A percentile compares a stretch with the other conserved stretches of the same genome.
Evolutionary conservation across 2,888 invertebrate genomes (phyloP).

Genomic region (Podabrus alpinus): DNA sequence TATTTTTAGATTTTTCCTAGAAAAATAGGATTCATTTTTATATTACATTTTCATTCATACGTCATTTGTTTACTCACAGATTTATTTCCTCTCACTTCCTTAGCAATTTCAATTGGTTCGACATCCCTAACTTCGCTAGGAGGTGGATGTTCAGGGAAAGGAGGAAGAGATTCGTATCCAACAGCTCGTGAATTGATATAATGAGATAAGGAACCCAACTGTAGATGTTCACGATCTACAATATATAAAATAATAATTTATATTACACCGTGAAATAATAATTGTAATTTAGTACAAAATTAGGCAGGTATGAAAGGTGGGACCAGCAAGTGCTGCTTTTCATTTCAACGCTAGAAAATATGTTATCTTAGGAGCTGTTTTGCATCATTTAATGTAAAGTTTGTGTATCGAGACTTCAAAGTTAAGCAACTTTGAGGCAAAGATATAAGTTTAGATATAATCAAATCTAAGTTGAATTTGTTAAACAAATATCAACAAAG

Average conservation of each 20-base stretch:
- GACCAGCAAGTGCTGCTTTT: no score
- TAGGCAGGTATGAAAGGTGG: no score
- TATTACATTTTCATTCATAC: not conserved
- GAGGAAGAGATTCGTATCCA: slow-evolving; percentile 88
- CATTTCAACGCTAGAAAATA: no score
- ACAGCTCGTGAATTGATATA: slow-evolving; percentile 83
- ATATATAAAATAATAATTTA: slow-evolving; percentile 1
- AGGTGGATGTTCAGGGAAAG: slow-evolving; percentile 77
- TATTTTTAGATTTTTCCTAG: slow-evolving; percentile 32
- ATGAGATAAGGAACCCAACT: slow-evolving; percentile 94
- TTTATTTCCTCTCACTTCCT: slow-evolving; percentile 44
- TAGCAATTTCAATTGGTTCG: slow-evolving; percentile 53
- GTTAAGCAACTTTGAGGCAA: no score
- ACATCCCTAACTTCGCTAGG: slow-evolving; percentile 81
- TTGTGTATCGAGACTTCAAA: no score
- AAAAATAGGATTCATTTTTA: not conserved
- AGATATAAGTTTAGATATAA: no score
- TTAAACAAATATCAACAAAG: no score
- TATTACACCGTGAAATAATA: no score
- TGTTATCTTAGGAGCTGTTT: no score
- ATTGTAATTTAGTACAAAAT: no score
- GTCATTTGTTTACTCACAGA: slow-evolving; percentile 21
- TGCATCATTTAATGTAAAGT: no score
- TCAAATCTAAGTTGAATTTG: no score
- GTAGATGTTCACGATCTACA: slow-evolving; percentile 79